Evolutionary conservation across 2,888 invertebrate genomes (phyloP), one percentile per base, ranked within the genome.

Genomic region (Hoplodrina blanda): DNA sequence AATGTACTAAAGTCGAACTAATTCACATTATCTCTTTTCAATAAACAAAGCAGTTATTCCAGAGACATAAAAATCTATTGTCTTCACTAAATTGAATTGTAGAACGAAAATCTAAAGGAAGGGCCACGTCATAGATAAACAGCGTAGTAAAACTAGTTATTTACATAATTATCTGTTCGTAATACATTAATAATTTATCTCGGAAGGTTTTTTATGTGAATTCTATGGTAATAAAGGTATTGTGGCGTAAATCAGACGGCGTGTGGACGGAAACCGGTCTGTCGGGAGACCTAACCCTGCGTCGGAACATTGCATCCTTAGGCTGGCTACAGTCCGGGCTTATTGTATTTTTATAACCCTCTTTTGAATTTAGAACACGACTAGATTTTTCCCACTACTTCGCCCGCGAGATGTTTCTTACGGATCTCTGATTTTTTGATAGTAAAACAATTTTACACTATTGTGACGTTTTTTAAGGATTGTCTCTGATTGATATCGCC

Each of bases 221-320:
- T 67, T 11, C 44, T 80, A 54, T 67, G 60, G 33, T 71, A 76
- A 78, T 80, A 59, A 67, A 67, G 44, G 10, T 30, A 63, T 66
- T 70, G 61, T 75, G 61, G 76, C 20, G 62, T 80, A 64, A 71
- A 71, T 67, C 63, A 55, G 66, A 53, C 19, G 62, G n/a, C 50
- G 55, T 64, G 46, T 50, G 25, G 64, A 20, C 25, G 46, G 63
- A 60, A 81, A 83, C 83, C 77, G 75, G 83, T 83, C 57, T 33
- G 44, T 37, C 68, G 57, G 57, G 64, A 62, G 60, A 53, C 25
- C 10, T 67, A 59, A 75, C 77, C 44, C 65, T 62, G 62, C 63
- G 41, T n/a, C 46, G 41, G 61, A 65, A 62, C 52, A 65, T 69
- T 62, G 73, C 63, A 76, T 69, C 75, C 62, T 71, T 61, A 59